phyloP scores from a whole-genome alignment of 2,888 invertebrate genomes.

The Noctua janthina region DNA sequence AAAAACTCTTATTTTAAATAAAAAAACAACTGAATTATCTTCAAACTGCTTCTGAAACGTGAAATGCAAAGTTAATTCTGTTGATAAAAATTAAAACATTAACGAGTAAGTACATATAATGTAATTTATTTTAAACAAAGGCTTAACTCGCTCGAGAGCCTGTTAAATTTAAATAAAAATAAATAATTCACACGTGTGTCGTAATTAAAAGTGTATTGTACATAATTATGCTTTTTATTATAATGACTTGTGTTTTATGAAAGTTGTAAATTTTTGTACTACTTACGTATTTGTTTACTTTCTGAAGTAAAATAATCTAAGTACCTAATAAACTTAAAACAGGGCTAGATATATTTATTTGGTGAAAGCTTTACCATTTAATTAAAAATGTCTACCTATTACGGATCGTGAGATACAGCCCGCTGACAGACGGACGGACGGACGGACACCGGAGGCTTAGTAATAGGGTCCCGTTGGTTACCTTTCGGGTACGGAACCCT shows the following conservation, averaged over 20 bases:
- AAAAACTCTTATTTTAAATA: not conserved
- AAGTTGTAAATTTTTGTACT: not conserved
- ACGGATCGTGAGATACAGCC: too few relatives aligned
- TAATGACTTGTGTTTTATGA: not conserved
- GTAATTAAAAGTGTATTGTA: conserved; percentile 9
- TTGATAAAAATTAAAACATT: conserved; percentile 21
- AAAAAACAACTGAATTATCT: not conserved
- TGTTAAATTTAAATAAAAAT: conserved; percentile 29
- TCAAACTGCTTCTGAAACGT: not conserved
- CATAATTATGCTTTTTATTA: conserved; percentile 2
- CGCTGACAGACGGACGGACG: too few relatives aligned
- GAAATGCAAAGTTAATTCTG: conserved; percentile 6
- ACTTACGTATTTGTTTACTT: too few relatives aligned
- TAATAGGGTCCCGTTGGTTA: too few relatives aligned
- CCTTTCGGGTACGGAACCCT: too few relatives aligned
- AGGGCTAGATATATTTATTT: not conserved
- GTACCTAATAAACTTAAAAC: not conserved
- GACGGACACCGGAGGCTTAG: too few relatives aligned
- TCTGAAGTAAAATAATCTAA: not conserved
- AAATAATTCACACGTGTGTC: conserved; percentile 23
- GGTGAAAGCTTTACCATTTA: too few relatives aligned
- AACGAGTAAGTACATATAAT: not conserved
- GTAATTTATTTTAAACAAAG: conserved; percentile 24
- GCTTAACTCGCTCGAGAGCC: conserved; percentile 1
- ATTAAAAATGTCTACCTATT: too few relatives aligned